Evolutionary conservation across 2,888 invertebrate genomes (phyloP), one percentile per base, ranked within the genome.

Genomic region (Poecilobothrus nobilitatus): DNA sequence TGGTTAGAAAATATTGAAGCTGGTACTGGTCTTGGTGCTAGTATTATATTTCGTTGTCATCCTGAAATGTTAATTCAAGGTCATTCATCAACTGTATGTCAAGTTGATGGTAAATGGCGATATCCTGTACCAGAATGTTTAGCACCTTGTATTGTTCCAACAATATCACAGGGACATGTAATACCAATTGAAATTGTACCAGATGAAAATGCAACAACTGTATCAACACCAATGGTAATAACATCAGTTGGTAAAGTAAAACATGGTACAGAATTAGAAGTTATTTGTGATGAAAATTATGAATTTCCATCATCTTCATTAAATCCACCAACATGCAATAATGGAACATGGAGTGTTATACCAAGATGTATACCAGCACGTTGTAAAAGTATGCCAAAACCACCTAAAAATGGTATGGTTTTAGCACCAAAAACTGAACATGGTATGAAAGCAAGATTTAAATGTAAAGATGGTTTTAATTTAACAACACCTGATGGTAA

Each of bases 391-490:
- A 88, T 95, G 84, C 96, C 96, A 0, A 89, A 86, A 71, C 85
- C 89, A 5, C 95, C 98, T 0, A 90, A 92, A 68, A 91, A 96
- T 76, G 97, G 98, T 0, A 93, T 97, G 89, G 95, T 97, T 6
- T 91, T 98, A 69, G 98, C 97, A 1, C 95, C 97, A 0, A 96
- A 96, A 78, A 95, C 95, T n/a, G 94, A 95, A 72, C 98, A 99
- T 77, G 95, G 96, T 0, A 95, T 95, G 91, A 90, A 90, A 77
- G 98, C 98, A 0, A 85, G 92, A 37, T 98, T 95, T 80, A 89
- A 91, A 73, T 98, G 98, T 78, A 92, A 94, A 76, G 96, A 97
- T 76, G 98, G 98, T 0, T 98, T 86, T 78, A 88, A 89, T 71
- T 82, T 97, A n/a, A 86, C 88, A 63, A 94, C 91, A 7, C 87